Conservation (phyloP, 2,888 invertebrate genomes). For the Aphrophora alni region DNA sequence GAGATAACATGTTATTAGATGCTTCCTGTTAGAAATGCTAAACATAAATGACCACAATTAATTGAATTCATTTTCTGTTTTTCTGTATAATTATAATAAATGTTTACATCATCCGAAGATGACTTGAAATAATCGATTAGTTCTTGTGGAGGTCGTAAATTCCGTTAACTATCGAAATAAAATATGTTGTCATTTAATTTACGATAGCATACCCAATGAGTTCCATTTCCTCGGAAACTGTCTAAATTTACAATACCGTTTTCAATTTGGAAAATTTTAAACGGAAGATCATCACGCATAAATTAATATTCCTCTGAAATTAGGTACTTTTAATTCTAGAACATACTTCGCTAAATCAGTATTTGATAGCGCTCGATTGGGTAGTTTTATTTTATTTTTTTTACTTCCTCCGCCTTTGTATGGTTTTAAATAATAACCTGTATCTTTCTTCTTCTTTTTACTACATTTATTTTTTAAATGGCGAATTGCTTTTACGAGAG, state of each 20-base stretch:
- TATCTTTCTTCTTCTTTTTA: background rate
- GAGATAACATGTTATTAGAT: too few species aligned
- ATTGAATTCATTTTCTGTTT: constrained; percentile 28
- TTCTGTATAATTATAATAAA: constrained; percentile 31
- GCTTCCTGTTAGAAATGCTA: constrained; percentile 29
- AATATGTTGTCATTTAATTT: constrained; percentile 51
- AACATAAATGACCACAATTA: constrained; percentile 39
- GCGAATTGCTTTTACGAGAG: background rate
- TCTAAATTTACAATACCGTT: constrained; percentile 24
- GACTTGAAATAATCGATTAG: background rate
- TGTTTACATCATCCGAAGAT: background rate
- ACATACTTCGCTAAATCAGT: background rate
- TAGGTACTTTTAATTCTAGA: constrained; percentile 9
- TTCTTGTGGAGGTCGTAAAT: constrained; percentile 12
- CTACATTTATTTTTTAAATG: background rate
- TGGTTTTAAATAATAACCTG: too few species aligned
- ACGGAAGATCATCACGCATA: constrained; percentile 6
- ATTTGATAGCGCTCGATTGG: background rate
- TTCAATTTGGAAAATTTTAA: constrained; percentile 9
- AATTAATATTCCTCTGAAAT: constrained; percentile 50
- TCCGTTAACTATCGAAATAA: constrained; percentile 56
- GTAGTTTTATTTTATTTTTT: too few species aligned
- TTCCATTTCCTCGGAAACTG: background rate
- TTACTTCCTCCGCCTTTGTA: too few species aligned
- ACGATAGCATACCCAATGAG: constrained; percentile 54